Base-by-base conservation (phyloP, 2,797 vertebrate species). In the Acanthurus leucopareius region DNA sequence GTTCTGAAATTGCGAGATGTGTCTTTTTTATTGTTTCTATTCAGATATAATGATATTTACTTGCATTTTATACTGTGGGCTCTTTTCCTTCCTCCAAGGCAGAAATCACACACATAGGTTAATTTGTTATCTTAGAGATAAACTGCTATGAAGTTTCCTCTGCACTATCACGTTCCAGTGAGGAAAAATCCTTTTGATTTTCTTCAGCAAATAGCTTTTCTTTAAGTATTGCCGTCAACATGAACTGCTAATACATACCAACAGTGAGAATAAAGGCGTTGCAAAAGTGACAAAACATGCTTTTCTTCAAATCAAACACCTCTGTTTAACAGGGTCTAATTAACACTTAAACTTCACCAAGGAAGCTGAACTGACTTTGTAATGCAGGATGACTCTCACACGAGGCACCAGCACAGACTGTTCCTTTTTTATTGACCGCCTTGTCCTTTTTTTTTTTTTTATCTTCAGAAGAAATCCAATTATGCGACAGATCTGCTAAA, bases 381-480 rank as follows among this genome's bases (percentile, higher is more conserved):
- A 22, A 2, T 48, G 20, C 44, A 63, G 14, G 28, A 35, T 42
- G 8, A 58, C 28, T 48, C 25, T 69, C 51, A 45, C 40, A 58
- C 54, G 66, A 45, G 42, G 47, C n/a, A 68, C 38, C 8, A 72
- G 66, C 62, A 80, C 65, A 89, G 51, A 47, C 54, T 63, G 74
- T 62, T 32, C 28, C 28, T 77, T 69, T 69, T 79, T 86, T 80
- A 85, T 49, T 73, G 83, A 75, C 67, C 10, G 1, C 13, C 54
- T 58, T 32, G 83, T 32, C 28, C 28, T 32, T 32, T 14, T n/a
- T 67, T 14, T n/a, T 67, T 13, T 32, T 74, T 79, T 59, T 61
- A 80, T 78, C 80, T 66, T 54, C 45, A 72, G 53, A 84, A 66
- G 32, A 85, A 87, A 90, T 86, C 85, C 83, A 89, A 75, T 88